A percentile compares a stretch with the other conserved stretches of the same genome.
Conservation (phyloP, 2,888 invertebrate species). For the Tachystola acroxantha region DNA sequence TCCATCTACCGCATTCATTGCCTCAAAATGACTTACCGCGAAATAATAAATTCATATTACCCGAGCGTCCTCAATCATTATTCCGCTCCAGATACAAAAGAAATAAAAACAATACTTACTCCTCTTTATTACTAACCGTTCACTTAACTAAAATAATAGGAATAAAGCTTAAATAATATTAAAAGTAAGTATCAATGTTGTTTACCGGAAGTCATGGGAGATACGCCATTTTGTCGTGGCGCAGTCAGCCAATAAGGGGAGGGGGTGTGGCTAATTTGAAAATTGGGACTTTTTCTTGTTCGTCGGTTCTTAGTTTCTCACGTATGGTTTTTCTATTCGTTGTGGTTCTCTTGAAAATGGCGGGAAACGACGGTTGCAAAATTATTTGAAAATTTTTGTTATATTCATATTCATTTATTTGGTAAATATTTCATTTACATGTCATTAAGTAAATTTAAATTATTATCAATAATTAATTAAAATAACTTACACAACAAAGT, state of each 20-base stretch:
- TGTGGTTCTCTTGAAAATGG: too few species aligned
- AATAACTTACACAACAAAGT: too few species aligned
- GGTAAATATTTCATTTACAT: too few species aligned
- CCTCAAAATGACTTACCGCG: too few species aligned
- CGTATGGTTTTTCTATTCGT: slow-evolving; percentile 39
- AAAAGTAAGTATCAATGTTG: neutral
- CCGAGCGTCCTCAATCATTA: slow-evolving; percentile 19
- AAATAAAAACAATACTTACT: slow-evolving; percentile 14
- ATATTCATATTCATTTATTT: too few species aligned
- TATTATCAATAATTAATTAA: too few species aligned
- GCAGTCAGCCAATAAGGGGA: slow-evolving; percentile 58
- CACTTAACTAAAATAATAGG: neutral
- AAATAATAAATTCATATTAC: slow-evolving; percentile 17
- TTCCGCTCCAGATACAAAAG: slow-evolving; percentile 12
- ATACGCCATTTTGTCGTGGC: slow-evolving; percentile 26
- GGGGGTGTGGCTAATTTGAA: slow-evolving; percentile 69
- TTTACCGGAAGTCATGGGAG: neutral
- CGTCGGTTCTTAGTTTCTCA: slow-evolving; percentile 18
- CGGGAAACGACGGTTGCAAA: too few species aligned
- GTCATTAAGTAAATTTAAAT: too few species aligned
- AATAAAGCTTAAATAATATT: neutral
- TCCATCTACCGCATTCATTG: too few species aligned
- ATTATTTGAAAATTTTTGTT: too few species aligned
- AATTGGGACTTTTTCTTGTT: slow-evolving; percentile 66
- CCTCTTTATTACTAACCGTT: slow-evolving; percentile 4